Evolutionary conservation across 2,797 vertebrate species (phyloP).

Genomic region (Melopsittacus undulatus): DNA sequence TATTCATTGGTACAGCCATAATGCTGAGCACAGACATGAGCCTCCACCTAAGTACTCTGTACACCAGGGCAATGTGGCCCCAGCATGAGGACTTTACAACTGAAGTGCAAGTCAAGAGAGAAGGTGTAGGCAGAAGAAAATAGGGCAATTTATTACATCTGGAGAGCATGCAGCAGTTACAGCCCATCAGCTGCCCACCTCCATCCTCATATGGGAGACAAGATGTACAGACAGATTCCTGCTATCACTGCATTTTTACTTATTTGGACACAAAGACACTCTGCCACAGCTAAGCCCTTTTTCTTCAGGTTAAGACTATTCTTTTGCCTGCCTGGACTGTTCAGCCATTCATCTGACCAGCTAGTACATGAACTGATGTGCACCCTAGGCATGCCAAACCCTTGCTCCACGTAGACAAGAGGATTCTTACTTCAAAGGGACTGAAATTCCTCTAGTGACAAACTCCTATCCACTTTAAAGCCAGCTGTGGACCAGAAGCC

Average conservation of each 20-base stretch:
- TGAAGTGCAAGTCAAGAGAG: background rate
- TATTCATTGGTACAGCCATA: background rate
- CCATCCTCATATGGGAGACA: background rate
- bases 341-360: background rate
- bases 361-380: accelerated
- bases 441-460: background rate
- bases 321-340: background rate
- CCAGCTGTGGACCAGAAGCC: background rate
- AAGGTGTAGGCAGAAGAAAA: background rate
- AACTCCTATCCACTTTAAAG: background rate
- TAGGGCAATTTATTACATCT: background rate
- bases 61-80: accelerated
- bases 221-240: background rate
- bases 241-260: background rate
- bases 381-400: background rate
- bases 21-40: background rate
- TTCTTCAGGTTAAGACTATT: background rate
- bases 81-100: accelerated
- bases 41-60: background rate
- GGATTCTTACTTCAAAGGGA: background rate
- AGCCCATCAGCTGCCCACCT: background rate
- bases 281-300: background rate
- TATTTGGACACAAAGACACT: background rate
- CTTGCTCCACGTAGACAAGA: background rate
- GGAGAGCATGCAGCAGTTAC: background rate